phyloP scores from a whole-genome alignment of 2,113 vertebrate genomes.

The Megaleporinus macrocephalus region DNA sequence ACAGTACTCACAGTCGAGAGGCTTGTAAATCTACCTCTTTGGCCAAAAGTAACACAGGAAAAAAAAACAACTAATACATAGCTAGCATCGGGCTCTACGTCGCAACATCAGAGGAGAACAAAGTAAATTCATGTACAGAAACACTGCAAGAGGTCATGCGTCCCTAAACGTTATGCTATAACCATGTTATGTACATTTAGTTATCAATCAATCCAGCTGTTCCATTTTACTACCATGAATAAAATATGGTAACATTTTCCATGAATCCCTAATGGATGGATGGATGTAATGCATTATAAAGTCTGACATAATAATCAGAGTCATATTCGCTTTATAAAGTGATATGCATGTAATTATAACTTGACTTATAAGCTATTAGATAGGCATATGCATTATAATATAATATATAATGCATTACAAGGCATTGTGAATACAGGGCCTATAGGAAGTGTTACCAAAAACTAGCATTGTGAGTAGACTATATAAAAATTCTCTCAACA shows the following conservation, averaged over 20 bases:
- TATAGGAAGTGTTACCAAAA: no score
- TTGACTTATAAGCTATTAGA: no score
- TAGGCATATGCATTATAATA: no score
- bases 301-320: no score
- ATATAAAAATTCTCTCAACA: background rate
- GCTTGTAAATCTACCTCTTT: background rate
- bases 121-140: background rate
- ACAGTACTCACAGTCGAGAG: constrained; percentile 16
- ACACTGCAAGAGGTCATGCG: constrained; percentile 41
- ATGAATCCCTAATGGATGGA: no score
- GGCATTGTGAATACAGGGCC: no score
- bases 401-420: no score
- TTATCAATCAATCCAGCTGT: background rate
- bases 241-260: no score
- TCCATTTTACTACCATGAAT: background rate
- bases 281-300: no score
- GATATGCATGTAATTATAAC: no score
- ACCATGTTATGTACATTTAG: background rate
- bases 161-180: background rate
- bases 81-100: background rate
- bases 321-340: no score
- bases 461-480: background rate
- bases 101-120: background rate
- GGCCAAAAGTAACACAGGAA: background rate
- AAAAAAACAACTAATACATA: background rate